Conservation (phyloP, 2,113 vertebrate species). For the Alligator sinensis region DNA sequence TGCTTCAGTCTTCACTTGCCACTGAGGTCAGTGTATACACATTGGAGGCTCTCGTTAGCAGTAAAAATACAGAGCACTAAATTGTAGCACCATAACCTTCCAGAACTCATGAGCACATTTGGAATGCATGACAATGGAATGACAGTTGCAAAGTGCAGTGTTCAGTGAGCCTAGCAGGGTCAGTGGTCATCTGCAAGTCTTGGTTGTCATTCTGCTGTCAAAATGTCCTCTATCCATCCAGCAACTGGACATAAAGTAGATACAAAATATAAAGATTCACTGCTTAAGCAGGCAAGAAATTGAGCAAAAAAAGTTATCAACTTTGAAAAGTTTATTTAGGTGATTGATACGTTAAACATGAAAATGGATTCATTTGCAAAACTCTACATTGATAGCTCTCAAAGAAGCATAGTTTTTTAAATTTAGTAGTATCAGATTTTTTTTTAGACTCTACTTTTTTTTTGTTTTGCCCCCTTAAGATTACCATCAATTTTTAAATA, state of each 20-base stretch:
- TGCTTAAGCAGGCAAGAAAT: background rate
- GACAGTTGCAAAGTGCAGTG: background rate
- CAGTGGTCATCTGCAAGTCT: background rate
- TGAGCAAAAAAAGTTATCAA: background rate
- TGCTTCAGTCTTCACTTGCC: background rate
- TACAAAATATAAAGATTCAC: background rate
- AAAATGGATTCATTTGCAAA: background rate
- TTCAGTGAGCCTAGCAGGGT: background rate
- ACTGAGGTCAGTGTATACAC: fast-evolving
- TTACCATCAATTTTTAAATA: background rate
- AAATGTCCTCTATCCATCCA: background rate
- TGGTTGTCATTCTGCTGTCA: background rate
- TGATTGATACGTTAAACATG: background rate
- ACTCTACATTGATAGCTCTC: background rate
- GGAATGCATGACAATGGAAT: background rate
- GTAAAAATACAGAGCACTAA: background rate
- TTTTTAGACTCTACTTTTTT: background rate
- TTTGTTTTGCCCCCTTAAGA: background rate
- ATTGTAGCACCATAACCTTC: background rate
- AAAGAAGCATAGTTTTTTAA: background rate
- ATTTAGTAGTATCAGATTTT: background rate
- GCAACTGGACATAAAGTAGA: background rate
- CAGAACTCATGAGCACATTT: background rate
- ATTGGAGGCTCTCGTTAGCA: background rate
- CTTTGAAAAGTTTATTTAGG: background rate